Conservation (phyloP, 23 tunicate genomes). For the Corella eumyota region DNA sequence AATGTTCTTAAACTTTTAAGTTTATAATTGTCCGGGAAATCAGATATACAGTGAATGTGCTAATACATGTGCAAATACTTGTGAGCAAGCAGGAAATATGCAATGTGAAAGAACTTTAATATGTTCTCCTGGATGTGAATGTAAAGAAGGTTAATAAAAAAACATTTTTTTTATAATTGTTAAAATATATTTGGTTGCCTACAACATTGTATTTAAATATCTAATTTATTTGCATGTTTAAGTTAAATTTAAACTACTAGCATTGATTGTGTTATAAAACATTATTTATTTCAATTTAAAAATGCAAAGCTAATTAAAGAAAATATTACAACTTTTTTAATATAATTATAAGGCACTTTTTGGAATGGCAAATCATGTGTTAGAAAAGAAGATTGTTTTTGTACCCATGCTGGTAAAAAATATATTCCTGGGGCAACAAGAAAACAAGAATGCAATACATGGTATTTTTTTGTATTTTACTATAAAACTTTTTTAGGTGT, state of each 20-base stretch:
- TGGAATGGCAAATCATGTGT: neutral
- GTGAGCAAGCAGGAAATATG: neutral
- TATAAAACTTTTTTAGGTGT: too few species aligned
- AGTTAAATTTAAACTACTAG: neutral
- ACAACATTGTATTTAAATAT: too few species aligned
- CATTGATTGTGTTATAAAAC: neutral
- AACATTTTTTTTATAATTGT: neutral
- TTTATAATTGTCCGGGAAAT: neutral
- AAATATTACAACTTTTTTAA: neutral
- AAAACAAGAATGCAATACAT: neutral
- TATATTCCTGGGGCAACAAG: slow-evolving; percentile 1
- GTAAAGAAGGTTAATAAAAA: too few species aligned
- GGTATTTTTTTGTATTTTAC: neutral
- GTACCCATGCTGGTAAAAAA: neutral
- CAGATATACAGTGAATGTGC: neutral
- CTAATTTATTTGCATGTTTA: neutral
- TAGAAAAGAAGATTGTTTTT: neutral
- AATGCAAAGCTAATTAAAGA: too few species aligned
- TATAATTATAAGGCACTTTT: neutral
- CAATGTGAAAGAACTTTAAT: neutral
- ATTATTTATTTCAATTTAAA: too few species aligned
- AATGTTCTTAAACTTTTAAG: neutral
- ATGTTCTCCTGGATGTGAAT: neutral
- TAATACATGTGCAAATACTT: neutral
- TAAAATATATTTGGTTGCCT: neutral